Percentiles rank a stretch among this genome's conserved stretches.
These are phyloP conservation scores for Thaleichthys pacificus DNA, from an alignment of 2,797 vertebrate genomes.

Conservation along the genomic window DNA sequence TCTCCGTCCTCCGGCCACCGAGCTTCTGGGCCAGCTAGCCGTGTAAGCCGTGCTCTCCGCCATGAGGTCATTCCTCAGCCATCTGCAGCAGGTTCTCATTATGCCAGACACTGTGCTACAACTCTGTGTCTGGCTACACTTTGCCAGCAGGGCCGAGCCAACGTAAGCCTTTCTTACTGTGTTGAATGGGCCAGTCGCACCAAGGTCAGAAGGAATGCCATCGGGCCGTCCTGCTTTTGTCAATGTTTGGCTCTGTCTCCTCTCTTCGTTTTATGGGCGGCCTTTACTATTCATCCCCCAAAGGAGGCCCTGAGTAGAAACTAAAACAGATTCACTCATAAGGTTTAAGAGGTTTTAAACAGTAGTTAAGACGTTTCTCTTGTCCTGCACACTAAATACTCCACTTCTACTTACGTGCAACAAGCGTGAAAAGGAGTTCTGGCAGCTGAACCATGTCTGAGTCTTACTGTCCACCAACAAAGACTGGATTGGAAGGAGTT, in stretches of 20 bases:
- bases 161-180: conserved; percentile 58
- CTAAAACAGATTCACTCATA: not conserved
- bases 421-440: not conserved
- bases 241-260: conserved; percentile 33
- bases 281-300: conserved; percentile 9
- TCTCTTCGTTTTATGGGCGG: conserved; percentile 30
- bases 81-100: conserved; percentile 77
- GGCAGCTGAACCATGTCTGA: not conserved
- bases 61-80: conserved; percentile 73
- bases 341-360: not conserved
- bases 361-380: not conserved
- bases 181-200: conserved; percentile 48
- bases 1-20: conserved; percentile 63
- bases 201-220: conserved; percentile 62
- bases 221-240: conserved; percentile 50
- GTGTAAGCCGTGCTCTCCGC: conserved; percentile 71
- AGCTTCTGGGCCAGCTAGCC: conserved; percentile 67
- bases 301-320: conserved; percentile 3
- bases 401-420: not conserved
- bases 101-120: conserved; percentile 58
- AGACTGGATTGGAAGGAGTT: too few species aligned
- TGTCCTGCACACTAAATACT: not conserved
- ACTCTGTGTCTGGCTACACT: conserved; percentile 66
- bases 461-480: not conserved
- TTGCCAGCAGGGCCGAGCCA: conserved; percentile 50